Conservation (phyloP, 2,797 vertebrate genomes). For the Neomorphus geoffroyi region DNA sequence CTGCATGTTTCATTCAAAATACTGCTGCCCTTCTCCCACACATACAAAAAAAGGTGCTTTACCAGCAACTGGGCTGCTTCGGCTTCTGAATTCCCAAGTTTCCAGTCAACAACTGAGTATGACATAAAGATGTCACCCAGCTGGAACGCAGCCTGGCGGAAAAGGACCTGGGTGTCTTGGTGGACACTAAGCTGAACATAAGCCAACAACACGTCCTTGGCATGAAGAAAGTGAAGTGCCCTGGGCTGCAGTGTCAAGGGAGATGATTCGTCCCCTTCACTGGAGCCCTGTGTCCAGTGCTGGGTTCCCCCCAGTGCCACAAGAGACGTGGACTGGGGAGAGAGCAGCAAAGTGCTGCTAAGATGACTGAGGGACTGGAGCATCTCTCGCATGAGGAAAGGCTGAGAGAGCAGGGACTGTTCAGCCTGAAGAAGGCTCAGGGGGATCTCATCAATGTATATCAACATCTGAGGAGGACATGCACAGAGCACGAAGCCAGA, state of each 20-base stretch:
- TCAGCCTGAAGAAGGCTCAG: background rate
- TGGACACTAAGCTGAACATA: background rate
- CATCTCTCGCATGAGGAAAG: background rate
- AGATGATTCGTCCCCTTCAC: background rate
- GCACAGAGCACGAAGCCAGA: background rate
- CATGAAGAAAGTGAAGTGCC: background rate
- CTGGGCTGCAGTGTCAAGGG: background rate
- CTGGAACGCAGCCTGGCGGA: background rate
- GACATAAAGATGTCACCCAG: background rate
- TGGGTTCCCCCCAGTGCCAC: background rate
- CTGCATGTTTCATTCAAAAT: background rate
- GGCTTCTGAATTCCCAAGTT: background rate
- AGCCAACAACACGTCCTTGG: background rate
- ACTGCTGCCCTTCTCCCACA: background rate
- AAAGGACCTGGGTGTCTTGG: background rate
- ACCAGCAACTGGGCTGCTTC: background rate
- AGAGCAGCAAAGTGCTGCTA: background rate
- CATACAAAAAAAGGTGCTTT: background rate
- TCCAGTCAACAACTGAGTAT: rapidly evolving
- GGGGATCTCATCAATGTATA: background rate
- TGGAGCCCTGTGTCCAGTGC: background rate
- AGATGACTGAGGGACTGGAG: background rate
- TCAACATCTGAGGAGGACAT: background rate
- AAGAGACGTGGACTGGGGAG: background rate
- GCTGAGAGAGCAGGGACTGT: background rate